Conservation (phyloP, 2,888 invertebrate genomes). For the Amblyjoppa proteus region DNA sequence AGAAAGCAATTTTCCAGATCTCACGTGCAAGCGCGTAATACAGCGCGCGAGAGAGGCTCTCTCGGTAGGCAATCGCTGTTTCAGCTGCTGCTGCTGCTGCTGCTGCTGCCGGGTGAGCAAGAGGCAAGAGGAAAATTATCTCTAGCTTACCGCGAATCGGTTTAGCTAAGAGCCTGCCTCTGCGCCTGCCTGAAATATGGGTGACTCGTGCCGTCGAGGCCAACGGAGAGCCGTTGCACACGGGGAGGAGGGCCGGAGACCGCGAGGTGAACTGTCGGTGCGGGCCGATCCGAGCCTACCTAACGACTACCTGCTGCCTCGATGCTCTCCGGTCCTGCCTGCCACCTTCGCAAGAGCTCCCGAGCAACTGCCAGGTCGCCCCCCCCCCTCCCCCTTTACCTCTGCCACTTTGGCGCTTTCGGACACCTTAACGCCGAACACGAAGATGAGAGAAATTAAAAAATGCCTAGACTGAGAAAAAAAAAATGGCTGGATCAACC, state of each 20-base stretch:
- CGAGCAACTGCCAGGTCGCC: constrained; percentile 28
- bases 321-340: constrained; percentile 32
- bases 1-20: constrained; percentile 65
- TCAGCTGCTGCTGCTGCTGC: not conserved
- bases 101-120: not conserved
- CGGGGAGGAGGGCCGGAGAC: not conserved
- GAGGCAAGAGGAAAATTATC: constrained; percentile 53
- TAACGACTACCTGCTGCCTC: constrained; percentile 43
- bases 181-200: constrained; percentile 39
- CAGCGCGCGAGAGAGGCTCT: constrained; percentile 21
- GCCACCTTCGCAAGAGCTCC: constrained; percentile 61
- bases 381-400: constrained; percentile 43
- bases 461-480: not conserved
- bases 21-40: constrained; percentile 55
- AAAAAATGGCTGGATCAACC: no score
- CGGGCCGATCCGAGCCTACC: constrained; percentile 38
- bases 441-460: constrained; percentile 9
- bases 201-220: constrained; percentile 41
- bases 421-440: constrained; percentile 23
- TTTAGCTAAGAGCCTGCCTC: constrained; percentile 35
- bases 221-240: constrained; percentile 15
- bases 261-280: constrained; percentile 21
- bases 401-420: constrained; percentile 65
- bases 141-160: constrained; percentile 55
- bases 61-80: not conserved